These are phyloP conservation scores for Ciconia nigra DNA, from an alignment of 2,797 vertebrate genomes.

Conservation along the genomic window DNA sequence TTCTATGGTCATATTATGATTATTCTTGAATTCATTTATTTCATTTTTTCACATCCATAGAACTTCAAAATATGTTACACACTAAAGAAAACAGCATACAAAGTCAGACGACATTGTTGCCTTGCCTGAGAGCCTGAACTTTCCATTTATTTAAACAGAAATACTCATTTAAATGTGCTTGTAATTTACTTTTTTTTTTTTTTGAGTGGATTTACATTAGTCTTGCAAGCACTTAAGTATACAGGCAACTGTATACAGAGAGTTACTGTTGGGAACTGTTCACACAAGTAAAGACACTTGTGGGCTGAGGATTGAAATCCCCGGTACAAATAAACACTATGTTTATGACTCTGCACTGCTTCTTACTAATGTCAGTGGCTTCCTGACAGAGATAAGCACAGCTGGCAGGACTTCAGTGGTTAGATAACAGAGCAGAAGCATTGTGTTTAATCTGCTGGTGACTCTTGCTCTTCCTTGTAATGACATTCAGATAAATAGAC, in stretches of 20 bases:
- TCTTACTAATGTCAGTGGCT: neutral
- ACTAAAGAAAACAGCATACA: neutral
- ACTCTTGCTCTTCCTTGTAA: neutral
- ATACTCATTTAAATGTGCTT: neutral
- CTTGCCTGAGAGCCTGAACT: neutral
- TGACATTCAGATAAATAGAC: neutral
- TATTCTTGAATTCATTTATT: neutral
- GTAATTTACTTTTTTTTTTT: neutral
- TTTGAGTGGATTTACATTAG: neutral
- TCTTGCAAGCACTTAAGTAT: neutral
- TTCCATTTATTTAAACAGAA: neutral
- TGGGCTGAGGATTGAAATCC: neutral
- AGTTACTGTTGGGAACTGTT: neutral
- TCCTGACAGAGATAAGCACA: neutral
- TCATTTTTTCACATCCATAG: neutral
- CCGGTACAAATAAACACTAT: neutral
- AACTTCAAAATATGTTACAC: neutral
- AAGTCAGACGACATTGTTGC: neutral
- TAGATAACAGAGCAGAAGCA: neutral
- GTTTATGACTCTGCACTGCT: neutral
- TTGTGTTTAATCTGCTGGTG: constrained; percentile 21
- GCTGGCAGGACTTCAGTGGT: constrained; percentile 16
- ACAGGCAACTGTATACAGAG: neutral
- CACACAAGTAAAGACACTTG: neutral
- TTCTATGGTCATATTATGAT: neutral